A percentile compares a stretch with the other conserved stretches of the same genome.
These are phyloP conservation scores for Catotricha subobsoleta DNA, from an alignment of 2,888 invertebrate genomes.

Conservation along the genomic window DNA sequence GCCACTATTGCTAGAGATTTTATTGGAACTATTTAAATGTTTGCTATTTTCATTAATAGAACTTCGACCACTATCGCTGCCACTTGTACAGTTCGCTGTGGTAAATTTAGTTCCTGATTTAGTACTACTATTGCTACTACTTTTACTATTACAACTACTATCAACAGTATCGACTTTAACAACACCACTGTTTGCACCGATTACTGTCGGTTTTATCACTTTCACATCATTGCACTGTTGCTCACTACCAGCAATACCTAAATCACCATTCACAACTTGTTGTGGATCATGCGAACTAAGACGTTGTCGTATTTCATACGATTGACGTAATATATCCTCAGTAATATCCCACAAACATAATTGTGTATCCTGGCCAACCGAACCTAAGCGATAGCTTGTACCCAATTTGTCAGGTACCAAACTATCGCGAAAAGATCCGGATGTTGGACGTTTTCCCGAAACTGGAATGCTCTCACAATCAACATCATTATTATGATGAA, in stretches of 20 bases:
- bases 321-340: slow-evolving; percentile 7
- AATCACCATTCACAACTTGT: neutral
- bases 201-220: slow-evolving; percentile 2
- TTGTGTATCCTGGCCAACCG: slow-evolving; percentile 44
- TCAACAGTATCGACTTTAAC: neutral
- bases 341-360: slow-evolving; percentile 7
- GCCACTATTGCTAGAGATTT: slow-evolving; percentile 18
- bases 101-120: slow-evolving; percentile 19
- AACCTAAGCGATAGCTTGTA: slow-evolving; percentile 71
- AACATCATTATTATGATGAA: slow-evolving; percentile 22
- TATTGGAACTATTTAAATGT: slow-evolving; percentile 20
- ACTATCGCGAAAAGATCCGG: slow-evolving; percentile 19
- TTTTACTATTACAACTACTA: slow-evolving; percentile 2
- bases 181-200: neutral
- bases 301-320: slow-evolving; percentile 11
- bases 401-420: slow-evolving; percentile 31
- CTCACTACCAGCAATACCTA: too few relatives aligned
- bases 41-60: slow-evolving; percentile 12
- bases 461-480: slow-evolving; percentile 12
- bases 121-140: neutral
- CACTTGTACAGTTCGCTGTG: slow-evolving; percentile 27
- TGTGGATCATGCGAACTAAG: slow-evolving; percentile 12
- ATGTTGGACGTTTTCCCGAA: neutral
- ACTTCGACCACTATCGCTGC: slow-evolving; percentile 9
- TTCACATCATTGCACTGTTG: neutral